Evolutionary conservation across 2,888 invertebrate species (phyloP).

Genomic region (Lysandra bellargus): DNA sequence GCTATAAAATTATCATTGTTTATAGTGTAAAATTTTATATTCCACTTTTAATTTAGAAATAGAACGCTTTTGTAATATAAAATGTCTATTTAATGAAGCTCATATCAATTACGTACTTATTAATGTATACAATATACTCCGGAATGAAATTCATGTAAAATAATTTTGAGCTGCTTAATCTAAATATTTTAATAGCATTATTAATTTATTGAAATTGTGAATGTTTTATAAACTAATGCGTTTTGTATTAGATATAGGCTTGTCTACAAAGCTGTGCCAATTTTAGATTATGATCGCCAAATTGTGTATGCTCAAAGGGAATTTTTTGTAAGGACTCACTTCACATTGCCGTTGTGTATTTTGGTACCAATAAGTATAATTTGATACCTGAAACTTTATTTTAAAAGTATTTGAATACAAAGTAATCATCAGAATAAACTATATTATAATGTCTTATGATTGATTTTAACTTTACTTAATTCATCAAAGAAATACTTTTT

Average conservation of each 20-base stretch:
- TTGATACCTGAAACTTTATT: not conserved
- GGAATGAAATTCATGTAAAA: constrained; percentile 34
- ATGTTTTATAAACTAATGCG: constrained; percentile 46
- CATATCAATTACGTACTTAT: constrained; percentile 49
- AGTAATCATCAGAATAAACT: not conserved
- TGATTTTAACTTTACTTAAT: not conserved
- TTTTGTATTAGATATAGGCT: constrained; percentile 42
- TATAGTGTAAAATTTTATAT: constrained; percentile 55
- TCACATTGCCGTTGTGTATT: not conserved
- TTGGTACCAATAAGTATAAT: not conserved
- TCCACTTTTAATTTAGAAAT: constrained; percentile 56
- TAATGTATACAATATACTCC: constrained; percentile 33
- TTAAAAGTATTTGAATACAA: not conserved
- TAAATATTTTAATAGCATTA: constrained; percentile 43
- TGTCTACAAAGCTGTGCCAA: constrained; percentile 57
- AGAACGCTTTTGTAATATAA: constrained; percentile 54
- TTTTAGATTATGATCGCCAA: constrained; percentile 60
- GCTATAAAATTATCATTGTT: constrained; percentile 70
- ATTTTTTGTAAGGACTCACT: constrained; percentile 25
- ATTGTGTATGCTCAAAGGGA: constrained; percentile 44
- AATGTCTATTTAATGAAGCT: constrained; percentile 52
- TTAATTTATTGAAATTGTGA: constrained; percentile 48
- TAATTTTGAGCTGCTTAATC: constrained; percentile 44
- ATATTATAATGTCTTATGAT: not conserved
- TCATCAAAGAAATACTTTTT: not conserved